Base-by-base conservation (phyloP, 2,888 invertebrate genomes). In the Alloscopus bannaensis region DNA sequence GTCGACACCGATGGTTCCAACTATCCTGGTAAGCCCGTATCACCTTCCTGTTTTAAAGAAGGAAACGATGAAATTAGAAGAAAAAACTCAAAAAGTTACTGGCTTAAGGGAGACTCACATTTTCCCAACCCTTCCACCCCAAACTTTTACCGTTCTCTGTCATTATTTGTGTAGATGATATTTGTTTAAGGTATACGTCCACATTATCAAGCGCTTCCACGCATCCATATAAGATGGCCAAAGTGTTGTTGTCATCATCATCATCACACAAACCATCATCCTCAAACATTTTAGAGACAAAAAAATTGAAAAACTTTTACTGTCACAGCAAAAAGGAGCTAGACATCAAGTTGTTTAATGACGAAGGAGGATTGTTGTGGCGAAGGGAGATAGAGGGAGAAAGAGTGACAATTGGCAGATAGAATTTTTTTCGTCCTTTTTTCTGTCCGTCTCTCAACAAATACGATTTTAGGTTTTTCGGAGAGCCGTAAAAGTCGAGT, bases 1-100 rank as follows among this genome's bases (percentile, higher is more conserved):
- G 89, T 42, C 93, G 91, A 88, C 95, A 94, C 83, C 95, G 90
- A 87, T 93, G 92, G 88, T 95, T 94, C 95, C 95, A 95, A 87
- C 94, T 94, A 87, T 95, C 93, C 88, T 95, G 94, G 88, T 95
- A 95, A 47, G 94, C 94, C 83, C 94, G 90, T 87, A 95, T 91
- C 8, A 95, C 95, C 90, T 95, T 95, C 87, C 95, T 95, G 88
- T 18, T n/a, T n/a, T n/a, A n/a, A n/a, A n/a, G n/a, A n/a, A n/a
- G n/a, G n/a, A n/a, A n/a, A n/a, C n/a, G n/a, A n/a, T n/a, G n/a
- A n/a, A n/a, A n/a, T n/a, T n/a, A 59, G 31, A 29, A 31, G 20
- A 31, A 13, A 29, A 59, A 36, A 59, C 22, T 31, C 36, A n/a
- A n/a, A n/a, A n/a, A n/a, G n/a, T n/a, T n/a, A n/a, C n/a, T n/a